Conservation (phyloP, 1,140 invertebrate species). For the Philotrypesis tridentata region DNA sequence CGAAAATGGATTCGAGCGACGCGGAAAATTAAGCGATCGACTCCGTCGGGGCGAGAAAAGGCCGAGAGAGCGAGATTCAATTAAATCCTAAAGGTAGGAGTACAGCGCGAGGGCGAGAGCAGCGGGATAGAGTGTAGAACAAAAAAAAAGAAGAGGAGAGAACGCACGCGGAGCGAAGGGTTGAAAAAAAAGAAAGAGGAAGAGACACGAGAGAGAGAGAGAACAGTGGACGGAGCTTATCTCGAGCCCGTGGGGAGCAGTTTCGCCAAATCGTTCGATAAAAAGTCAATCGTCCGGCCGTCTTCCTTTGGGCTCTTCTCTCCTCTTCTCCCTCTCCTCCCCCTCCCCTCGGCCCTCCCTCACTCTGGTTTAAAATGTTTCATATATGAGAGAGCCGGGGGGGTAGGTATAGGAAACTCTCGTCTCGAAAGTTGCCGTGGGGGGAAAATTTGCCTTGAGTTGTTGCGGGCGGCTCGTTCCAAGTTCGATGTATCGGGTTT, state of each 20-base stretch:
- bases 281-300: conserved; percentile 59
- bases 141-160: conserved; percentile 12
- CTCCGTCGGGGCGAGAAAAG: conserved; percentile 20
- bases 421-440: background rate
- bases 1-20: conserved; percentile 9
- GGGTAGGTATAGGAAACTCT: background rate
- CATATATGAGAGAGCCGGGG: background rate
- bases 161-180: background rate
- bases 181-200: conserved; percentile 6
- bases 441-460: conserved; percentile 10
- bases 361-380: conserved; percentile 22
- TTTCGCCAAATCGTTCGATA: conserved; percentile 66
- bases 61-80: conserved; percentile 57
- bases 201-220: background rate
- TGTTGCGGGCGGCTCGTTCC: background rate
- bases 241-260: conserved; percentile 62
- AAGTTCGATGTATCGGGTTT: background rate
- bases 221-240: conserved; percentile 58
- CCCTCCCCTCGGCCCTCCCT: background rate
- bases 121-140: background rate
- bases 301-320: background rate
- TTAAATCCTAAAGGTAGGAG: conserved; percentile 56
- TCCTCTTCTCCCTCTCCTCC: background rate
- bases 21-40: conserved; percentile 47
- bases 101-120: conserved; percentile 41